Evolutionary conservation across 2,888 invertebrate species (phyloP).

Genomic region (Apamea anceps): DNA sequence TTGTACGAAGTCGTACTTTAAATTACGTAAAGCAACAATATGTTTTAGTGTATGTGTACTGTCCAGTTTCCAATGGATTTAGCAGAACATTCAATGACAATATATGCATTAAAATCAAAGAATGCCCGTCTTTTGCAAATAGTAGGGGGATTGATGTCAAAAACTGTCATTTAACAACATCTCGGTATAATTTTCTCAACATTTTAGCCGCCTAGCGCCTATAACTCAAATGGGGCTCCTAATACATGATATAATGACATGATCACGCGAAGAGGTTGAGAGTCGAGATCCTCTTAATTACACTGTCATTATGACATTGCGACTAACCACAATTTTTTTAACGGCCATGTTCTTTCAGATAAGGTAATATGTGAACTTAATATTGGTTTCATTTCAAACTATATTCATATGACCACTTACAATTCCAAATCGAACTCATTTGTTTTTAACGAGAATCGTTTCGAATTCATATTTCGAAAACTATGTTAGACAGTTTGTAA

Average conservation of each 20-base stretch:
- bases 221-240: not conserved
- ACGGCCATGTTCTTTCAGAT: not conserved
- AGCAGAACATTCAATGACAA: not conserved
- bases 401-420: not conserved
- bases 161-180: not conserved
- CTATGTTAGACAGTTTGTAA: not conserved
- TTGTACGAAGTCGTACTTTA: not conserved
- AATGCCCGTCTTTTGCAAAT: not conserved
- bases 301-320: not conserved
- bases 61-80: not conserved
- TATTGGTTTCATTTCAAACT: not conserved
- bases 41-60: not conserved
- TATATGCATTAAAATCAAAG: not conserved
- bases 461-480: not conserved
- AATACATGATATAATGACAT: constrained; percentile 1
- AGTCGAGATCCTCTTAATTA: constrained; percentile 9
- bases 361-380: not conserved
- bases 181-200: not conserved
- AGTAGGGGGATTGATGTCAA: not conserved
- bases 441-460: not conserved
- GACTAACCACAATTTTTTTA: not conserved
- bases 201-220: not conserved
- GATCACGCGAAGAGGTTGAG: not conserved
- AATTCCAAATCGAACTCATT: not conserved
- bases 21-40: not conserved